Conservation (phyloP, 2,888 invertebrate species). For the Acanthosepion esculentum region DNA sequence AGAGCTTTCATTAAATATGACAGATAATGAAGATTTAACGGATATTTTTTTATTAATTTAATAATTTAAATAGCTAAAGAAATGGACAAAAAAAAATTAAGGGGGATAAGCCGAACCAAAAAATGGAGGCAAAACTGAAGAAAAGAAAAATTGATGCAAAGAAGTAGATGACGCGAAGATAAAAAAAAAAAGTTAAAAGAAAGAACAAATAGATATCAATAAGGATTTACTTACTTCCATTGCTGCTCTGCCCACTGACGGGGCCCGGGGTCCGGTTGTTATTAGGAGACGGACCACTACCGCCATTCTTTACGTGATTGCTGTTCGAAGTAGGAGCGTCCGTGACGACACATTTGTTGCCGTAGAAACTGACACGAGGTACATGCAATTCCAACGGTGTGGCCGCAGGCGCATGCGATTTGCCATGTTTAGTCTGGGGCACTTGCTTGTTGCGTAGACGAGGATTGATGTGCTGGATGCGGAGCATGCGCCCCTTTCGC, state of each 20-base stretch:
- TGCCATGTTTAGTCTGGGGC: slow-evolving; percentile 49
- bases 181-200: not conserved
- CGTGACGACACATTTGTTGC: slow-evolving; percentile 39
- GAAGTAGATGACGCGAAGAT: too few species aligned
- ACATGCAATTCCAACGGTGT: slow-evolving; percentile 8
- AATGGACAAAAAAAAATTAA: too few species aligned
- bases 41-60: too few species aligned
- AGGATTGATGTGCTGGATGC: slow-evolving; percentile 65
- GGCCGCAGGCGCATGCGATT: not conserved
- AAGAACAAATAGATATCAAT: not conserved
- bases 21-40: too few species aligned
- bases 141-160: too few species aligned
- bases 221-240: not conserved
- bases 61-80: too few species aligned
- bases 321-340: not conserved
- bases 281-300: not conserved
- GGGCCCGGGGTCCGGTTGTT: not conserved
- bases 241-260: not conserved
- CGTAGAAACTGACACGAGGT: slow-evolving; percentile 24
- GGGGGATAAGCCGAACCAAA: too few species aligned
- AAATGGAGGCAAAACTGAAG: too few species aligned
- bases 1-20: too few species aligned
- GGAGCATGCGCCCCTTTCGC: slow-evolving; percentile 59
- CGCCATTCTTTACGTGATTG: slow-evolving; percentile 16
- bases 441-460: slow-evolving; percentile 63